Evolutionary conservation across 2,888 invertebrate genomes (phyloP), one percentile per base, ranked within the genome.

Genomic region (Eupithecia inturbata): DNA sequence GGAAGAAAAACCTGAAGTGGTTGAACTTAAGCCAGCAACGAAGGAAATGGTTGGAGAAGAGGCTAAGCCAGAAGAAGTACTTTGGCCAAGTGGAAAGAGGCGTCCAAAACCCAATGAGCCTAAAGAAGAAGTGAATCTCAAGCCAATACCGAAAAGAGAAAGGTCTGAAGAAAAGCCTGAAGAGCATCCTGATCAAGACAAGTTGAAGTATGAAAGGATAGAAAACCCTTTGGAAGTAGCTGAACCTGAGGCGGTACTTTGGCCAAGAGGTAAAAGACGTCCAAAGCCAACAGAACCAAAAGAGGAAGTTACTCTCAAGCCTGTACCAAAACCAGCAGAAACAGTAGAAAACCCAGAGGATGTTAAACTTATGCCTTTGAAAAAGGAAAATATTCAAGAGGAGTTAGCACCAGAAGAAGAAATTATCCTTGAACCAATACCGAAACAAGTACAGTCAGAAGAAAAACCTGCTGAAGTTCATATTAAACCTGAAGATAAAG

Each of bases 281-380:
- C 87, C 88, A 4, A 86, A 88, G 71, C 88, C 91, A 79, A 91
- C 92, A 78, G 87, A 89, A 79, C 81, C 85, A 31, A 84, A 86
- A 31, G 83, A 83, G 74, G 80, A 92, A 74, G 84, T 95, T 0
- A 84, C 87, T 33, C 86, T 95, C 0, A 95, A 95, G 75, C 95
- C 95, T 0, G 81, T 92, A 45, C 84, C 84, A 16, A 86, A 84
- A 78, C 79, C 86, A 10, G 76, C 88, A 14, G 86, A 88, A 76
- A 87, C 94, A 90, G 67, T 95, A 89, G 90, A 95, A 93, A 82
- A 85, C 45, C 67, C 68, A 7, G 70, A 75, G 3, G 73, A 75
- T 28, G 33, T 62, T 19, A 45, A 73, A 66, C 26, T 66, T 0
- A 75, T 78, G 39, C 73, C 78, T 16, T 67, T 81, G 81, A 67